Evolutionary conservation across 1,140 invertebrate species (phyloP).

Genomic region (Pollicipes pollicipes): DNA sequence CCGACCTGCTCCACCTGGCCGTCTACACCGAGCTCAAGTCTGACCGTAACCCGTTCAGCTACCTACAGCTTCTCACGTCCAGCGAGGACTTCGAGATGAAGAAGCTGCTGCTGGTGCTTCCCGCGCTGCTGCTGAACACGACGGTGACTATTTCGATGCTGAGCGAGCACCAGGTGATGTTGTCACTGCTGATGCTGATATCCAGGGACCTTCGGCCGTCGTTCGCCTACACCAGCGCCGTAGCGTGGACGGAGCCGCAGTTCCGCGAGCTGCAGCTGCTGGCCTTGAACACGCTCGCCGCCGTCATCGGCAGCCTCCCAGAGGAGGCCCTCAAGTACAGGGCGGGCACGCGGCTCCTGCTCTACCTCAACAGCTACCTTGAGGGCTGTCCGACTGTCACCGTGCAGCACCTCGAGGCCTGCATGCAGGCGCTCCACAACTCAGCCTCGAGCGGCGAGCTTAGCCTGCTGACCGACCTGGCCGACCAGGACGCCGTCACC

Average conservation of each 20-base stretch:
- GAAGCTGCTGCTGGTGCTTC: constrained; percentile 1
- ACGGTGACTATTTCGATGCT: not conserved
- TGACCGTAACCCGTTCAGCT: not conserved
- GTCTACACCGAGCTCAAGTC: not conserved
- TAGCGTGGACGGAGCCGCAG: not conserved
- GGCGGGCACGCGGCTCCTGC: not conserved
- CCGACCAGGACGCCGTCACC: not conserved
- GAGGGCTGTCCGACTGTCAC: not conserved
- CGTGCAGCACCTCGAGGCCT: not conserved
- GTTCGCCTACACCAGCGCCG: not conserved
- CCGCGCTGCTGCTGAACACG: not conserved
- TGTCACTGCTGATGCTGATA: not conserved
- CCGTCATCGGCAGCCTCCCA: not conserved
- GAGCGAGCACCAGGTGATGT: constrained; percentile 3
- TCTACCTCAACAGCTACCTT: not conserved
- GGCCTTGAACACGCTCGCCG: not conserved
- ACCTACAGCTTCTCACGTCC: not conserved
- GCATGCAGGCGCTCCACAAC: not conserved
- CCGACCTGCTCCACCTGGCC: not conserved
- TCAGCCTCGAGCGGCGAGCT: not conserved
- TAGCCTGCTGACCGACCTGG: not conserved
- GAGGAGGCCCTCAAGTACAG: not conserved
- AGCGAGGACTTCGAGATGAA: constrained; percentile 1
- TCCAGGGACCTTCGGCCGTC: not conserved
- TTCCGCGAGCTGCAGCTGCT: constrained; percentile 2